These are phyloP conservation scores for Tachystola acroxantha DNA, from an alignment of 2,888 invertebrate species.

Conservation along the genomic window DNA sequence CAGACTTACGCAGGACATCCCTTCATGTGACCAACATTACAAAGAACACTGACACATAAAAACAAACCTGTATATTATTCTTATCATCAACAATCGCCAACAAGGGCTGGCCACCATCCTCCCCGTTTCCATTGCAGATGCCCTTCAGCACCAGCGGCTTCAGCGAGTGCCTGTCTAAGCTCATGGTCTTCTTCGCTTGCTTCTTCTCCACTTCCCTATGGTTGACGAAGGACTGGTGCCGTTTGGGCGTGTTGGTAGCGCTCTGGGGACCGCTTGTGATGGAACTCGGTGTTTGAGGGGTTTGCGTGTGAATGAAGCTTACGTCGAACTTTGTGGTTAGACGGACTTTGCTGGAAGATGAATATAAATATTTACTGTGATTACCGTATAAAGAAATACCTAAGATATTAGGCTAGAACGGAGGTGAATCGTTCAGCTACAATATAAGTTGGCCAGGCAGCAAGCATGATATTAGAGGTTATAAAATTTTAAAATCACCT, in stretches of 20 bases:
- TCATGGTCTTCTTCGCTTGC: conserved; percentile 46
- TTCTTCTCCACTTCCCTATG: conserved; percentile 40
- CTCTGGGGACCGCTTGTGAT: conserved; percentile 33
- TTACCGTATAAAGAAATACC: too few relatives aligned
- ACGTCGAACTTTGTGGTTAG: conserved; percentile 68
- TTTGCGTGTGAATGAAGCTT: conserved; percentile 45
- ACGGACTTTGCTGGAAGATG: conserved; percentile 53
- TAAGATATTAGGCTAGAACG: too few relatives aligned
- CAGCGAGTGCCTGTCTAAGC: conserved; percentile 54
- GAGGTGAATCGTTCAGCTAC: too few relatives aligned
- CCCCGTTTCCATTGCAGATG: conserved; percentile 52
- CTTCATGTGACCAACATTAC: too few relatives aligned
- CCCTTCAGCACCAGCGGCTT: conserved; percentile 66
- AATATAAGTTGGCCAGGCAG: too few relatives aligned
- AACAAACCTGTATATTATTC: conserved; percentile 63
- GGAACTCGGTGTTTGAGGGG: conserved; percentile 44
- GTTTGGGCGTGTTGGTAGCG: conserved; percentile 38
- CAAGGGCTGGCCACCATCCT: conserved; percentile 48
- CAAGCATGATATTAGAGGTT: too few relatives aligned
- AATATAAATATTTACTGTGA: too few relatives aligned
- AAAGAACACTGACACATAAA: too few relatives aligned
- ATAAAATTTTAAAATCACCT: too few relatives aligned
- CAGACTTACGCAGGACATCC: too few relatives aligned
- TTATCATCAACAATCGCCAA: conserved; percentile 67
- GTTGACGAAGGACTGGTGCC: conserved; percentile 55